A percentile compares a stretch with the other conserved stretches of the same genome.
These are phyloP conservation scores for Cephus runcator DNA, from an alignment of 2,888 invertebrate genomes.

Conservation along the genomic window DNA sequence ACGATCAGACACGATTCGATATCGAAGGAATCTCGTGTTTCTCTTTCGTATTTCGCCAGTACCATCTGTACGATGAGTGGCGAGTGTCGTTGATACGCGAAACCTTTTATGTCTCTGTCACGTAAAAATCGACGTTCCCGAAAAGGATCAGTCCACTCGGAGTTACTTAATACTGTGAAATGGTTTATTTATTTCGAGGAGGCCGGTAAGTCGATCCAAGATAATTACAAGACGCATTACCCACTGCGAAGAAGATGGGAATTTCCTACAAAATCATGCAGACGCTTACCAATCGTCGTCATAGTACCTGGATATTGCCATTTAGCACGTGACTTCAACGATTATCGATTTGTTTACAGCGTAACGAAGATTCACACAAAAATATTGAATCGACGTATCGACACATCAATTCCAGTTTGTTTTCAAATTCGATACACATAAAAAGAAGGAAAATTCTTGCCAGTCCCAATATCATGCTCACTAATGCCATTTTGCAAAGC, in stretches of 20 bases:
- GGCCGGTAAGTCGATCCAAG: not conserved
- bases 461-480: not conserved
- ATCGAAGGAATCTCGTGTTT: not conserved
- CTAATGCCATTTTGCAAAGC: not conserved
- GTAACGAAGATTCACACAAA: not conserved
- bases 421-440: not conserved
- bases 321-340: not conserved
- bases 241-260: not conserved
- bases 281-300: not conserved
- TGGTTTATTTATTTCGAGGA: not conserved
- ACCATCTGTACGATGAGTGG: not conserved
- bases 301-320: not conserved
- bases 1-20: not conserved
- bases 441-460: not conserved
- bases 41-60: not conserved
- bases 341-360: no score
- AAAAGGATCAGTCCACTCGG: not conserved
- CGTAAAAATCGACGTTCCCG: not conserved
- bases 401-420: not conserved
- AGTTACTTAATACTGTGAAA: not conserved
- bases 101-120: not conserved
- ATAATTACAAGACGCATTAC: not conserved
- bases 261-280: not conserved
- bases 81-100: not conserved
- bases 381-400: not conserved